Evolutionary conservation across 2,797 vertebrate species (phyloP), one percentile per base, ranked within the genome.

Genomic region (Fistularia commersonii): DNA sequence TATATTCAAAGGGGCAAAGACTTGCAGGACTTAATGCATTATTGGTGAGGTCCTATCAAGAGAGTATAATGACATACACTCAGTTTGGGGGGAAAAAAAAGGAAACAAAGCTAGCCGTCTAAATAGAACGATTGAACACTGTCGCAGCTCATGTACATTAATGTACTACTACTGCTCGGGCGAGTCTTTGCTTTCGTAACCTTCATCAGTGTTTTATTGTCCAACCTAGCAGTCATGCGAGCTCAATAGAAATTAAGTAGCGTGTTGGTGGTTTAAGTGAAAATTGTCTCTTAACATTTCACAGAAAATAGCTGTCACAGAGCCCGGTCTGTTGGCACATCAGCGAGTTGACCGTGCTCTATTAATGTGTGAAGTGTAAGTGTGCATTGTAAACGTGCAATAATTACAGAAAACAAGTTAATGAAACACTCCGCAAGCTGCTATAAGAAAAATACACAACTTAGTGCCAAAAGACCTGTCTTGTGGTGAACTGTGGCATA

Each of bases 1-100:
- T 68, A 57, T 64, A 64, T 59, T 57, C 48, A 45, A 72, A 53
- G 32, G 39, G 49, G 46, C 51, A 69, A 64, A 12, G 43, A 70
- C 47, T 13, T 44, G 8, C 41, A 47, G 56, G 61, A n/a, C n/a
- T n/a, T n/a, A n/a, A n/a, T n/a, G n/a, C n/a, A n/a, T n/a, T 57
- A 64, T 8, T 3, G 44, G 32, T 9, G 12, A 51, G 60, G 61
- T 11, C 31, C 54, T 57, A 69, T 69, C 2, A 61, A 47, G 45
- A 45, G 38, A 48, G 33, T 15, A 2, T 45, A 33, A 58, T 44
- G 3, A 42, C 5, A 41, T 6, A 5, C 41, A 13, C n/a, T 41
- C 8, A 1, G 8, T 11, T 8, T 13, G 8, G 11, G 8, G 11
- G 3, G 3, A 42, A 12, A 42, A 42, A 42, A 7, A 42, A 42